Evolutionary conservation across 2,113 vertebrate species (phyloP).

Genomic region (Cinclus mexicanus): DNA sequence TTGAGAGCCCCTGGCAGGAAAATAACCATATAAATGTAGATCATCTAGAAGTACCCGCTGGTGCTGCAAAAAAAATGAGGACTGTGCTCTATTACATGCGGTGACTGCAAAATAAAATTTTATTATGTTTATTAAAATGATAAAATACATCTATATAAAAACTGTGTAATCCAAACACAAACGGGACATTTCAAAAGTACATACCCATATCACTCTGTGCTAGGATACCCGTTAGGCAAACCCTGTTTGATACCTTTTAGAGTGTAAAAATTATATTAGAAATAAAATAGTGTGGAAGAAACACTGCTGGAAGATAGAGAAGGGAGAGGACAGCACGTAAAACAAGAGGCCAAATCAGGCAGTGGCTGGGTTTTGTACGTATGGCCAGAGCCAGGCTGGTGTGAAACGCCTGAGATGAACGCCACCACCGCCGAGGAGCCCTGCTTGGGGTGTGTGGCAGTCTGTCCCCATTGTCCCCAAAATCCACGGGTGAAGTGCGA

Average conservation of each 20-base stretch:
- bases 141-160: neutral
- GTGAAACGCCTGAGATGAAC: accelerated
- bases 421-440: accelerated
- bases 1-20: neutral
- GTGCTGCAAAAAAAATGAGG: neutral
- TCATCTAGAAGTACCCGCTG: neutral
- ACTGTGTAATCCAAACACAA: neutral
- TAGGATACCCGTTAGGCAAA: neutral
- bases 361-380: accelerated
- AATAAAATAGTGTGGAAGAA: neutral
- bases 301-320: neutral
- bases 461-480: accelerated
- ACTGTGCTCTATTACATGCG: neutral
- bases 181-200: neutral
- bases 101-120: constrained; percentile 15
- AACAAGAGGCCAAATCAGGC: neutral
- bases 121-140: constrained; percentile 52
- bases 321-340: neutral
- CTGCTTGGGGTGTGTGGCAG: accelerated
- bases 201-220: neutral
- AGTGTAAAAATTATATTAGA: neutral
- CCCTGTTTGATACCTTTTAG: neutral
- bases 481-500: too few species aligned
- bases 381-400: accelerated
- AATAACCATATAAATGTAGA: neutral